Evolutionary conservation across 2,888 invertebrate species (phyloP), one percentile per base, ranked within the genome.

Genomic region (Pterostichus madidus): DNA sequence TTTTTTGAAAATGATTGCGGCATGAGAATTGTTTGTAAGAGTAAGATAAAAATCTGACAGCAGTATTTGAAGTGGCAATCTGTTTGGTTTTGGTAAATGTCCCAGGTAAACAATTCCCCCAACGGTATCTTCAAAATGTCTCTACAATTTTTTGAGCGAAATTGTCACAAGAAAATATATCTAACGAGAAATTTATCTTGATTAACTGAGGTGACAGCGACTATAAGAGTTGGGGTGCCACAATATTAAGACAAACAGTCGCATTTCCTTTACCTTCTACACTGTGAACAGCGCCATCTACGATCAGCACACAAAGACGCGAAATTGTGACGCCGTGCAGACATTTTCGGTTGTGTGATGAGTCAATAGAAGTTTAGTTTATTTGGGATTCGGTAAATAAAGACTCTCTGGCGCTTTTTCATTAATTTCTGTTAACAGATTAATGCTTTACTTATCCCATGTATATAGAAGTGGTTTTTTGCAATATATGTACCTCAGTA

Each of bases 131-230:
- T 7, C 5, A 6, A 39, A 1, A n/a, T 49, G 49, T 49, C 49
- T 5, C 1, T n/a, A 1, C 11, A 49, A 49, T 56, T 56, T 56
- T 56, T 56, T 13, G 13, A 56, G 15, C 8, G 4, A 17, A 17
- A 56, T 17, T 56, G 15, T 56, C 15, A 17, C 13, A 17, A 17
- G 56, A 44, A 71, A 71, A 64, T 44, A 71, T 17, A 17, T 71
- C 10, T 71, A 71, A 71, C 68, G 39, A 71, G 68, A 44, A 71
- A 71, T 71, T 71, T 71, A 71, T 71, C 68, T 71, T 71, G 68
- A 71, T 71, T 71, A 71, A 13, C 4, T 39, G 15, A 71, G 68
- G 35, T 64, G 39, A 64, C 32, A 17, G 15, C 8, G 13, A 39
- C n/a, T 64, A 13, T 32, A 11, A 6, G 7, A 5, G 15, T 17